Conservation (phyloP, 2,113 vertebrate species). For the Nothoprocta pentlandii region DNA sequence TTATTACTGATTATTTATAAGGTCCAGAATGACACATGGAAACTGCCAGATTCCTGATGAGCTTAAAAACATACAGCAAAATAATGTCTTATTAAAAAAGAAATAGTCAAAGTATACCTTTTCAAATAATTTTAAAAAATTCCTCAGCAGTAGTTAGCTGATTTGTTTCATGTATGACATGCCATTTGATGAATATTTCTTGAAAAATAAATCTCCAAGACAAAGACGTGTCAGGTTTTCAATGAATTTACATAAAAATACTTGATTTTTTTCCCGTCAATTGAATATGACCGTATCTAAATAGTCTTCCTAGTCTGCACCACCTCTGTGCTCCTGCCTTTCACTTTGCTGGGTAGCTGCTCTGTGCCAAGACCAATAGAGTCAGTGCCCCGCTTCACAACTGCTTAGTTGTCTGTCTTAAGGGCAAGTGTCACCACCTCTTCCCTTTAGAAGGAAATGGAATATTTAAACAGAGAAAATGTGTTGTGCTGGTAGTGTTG, state of each 20-base stretch:
- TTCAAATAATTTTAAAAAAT: constrained; percentile 13
- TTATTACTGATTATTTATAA: constrained; percentile 54
- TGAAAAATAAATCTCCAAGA: background rate
- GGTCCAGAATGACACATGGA: constrained; percentile 17
- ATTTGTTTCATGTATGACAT: constrained; percentile 14
- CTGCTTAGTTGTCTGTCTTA: no score
- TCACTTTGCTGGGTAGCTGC: background rate
- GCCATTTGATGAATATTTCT: background rate
- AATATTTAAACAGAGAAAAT: background rate
- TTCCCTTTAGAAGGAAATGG: no score
- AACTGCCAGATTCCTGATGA: constrained; percentile 50
- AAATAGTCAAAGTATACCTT: background rate
- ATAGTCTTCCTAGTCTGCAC: no score
- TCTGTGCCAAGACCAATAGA: background rate
- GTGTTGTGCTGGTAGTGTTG: background rate
- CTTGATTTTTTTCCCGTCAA: background rate
- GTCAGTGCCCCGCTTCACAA: background rate
- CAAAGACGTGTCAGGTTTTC: background rate
- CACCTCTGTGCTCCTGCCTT: background rate
- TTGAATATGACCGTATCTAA: background rate
- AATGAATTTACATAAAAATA: background rate
- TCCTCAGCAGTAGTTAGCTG: background rate
- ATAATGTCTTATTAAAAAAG: background rate
- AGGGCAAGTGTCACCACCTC: background rate
- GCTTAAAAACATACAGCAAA: constrained; percentile 11